phyloP scores from a whole-genome alignment of 1,140 invertebrate genomes.

The Galleria mellonella region DNA sequence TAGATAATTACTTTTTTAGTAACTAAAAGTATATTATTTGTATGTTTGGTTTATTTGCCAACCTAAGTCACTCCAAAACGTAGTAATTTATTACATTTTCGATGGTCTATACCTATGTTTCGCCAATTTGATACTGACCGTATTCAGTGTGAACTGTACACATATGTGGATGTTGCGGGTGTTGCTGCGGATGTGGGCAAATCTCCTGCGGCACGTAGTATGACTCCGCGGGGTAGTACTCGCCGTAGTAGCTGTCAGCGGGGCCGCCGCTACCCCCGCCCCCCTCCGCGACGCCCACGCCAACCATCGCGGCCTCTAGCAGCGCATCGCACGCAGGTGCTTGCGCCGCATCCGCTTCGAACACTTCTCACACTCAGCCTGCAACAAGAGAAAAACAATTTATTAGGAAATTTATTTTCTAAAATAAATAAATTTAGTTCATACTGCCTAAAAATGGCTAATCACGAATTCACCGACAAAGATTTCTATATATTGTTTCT shows the following conservation, averaged over 20 bases:
- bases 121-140: constrained; percentile 26
- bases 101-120: too few species aligned
- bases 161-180: constrained; percentile 66
- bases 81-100: too few species aligned
- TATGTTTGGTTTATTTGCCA: too few species aligned
- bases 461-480: too few species aligned
- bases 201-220: constrained; percentile 69
- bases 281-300: constrained; percentile 59
- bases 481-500: too few species aligned
- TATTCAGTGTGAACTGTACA: constrained; percentile 68
- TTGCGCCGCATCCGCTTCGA: constrained; percentile 44
- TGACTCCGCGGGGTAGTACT: constrained; percentile 62
- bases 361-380: constrained; percentile 35
- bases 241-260: constrained; percentile 58
- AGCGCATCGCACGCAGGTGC: constrained; percentile 48
- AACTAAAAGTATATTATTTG: too few species aligned
- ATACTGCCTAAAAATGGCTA: too few species aligned
- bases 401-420: too few species aligned
- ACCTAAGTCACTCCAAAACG: too few species aligned
- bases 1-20: too few species aligned
- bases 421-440: too few species aligned
- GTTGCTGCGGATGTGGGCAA: constrained; percentile 64
- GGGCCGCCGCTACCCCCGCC: constrained; percentile 36
- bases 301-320: constrained; percentile 47
- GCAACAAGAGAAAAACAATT: constrained; percentile 24